phyloP scores from a whole-genome alignment of 2,113 vertebrate genomes.

The Trichechus manatus region DNA sequence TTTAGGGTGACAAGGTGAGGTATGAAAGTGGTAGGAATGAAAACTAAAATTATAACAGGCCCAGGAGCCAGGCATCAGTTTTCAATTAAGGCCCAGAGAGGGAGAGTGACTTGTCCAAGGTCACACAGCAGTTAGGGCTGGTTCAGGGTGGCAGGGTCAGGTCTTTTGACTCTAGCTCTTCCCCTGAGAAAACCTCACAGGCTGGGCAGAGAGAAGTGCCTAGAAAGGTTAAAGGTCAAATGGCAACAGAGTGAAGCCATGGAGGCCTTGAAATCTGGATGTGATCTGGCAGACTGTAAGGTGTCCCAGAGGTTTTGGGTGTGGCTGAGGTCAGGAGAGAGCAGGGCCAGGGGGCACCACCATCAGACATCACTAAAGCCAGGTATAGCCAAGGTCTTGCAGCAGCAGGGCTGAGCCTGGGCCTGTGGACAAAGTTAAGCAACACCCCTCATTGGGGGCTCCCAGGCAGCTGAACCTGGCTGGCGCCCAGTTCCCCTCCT shows the following conservation, averaged over 20 bases:
- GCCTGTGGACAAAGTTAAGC: not conserved
- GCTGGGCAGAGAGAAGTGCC: not conserved
- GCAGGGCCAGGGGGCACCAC: not conserved
- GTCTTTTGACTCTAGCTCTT: not conserved
- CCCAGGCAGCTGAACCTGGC: not conserved
- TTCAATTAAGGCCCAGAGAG: not conserved
- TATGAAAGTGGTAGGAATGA: not conserved
- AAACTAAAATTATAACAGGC: not conserved
- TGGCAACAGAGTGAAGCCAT: not conserved
- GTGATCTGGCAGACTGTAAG: not conserved
- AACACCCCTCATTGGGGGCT: not conserved
- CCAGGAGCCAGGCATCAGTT: not conserved
- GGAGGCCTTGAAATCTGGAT: not conserved
- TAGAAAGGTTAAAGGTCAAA: not conserved
- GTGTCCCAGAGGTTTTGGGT: not conserved
- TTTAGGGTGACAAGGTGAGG: not conserved
- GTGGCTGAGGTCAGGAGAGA: not conserved
- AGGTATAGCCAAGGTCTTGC: not conserved
- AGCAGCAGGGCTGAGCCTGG: not conserved
- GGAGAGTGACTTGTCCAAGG: too few species aligned
- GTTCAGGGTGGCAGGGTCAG: not conserved
- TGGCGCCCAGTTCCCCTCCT: not conserved
- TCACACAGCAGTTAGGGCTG: too few species aligned
- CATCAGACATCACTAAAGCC: not conserved
- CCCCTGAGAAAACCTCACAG: not conserved